Percentiles rank a stretch among this genome's conserved stretches.
These are phyloP conservation scores for Cryptomyrus ogoouensis DNA, from an alignment of 2,113 vertebrate genomes.

Conservation along the genomic window DNA sequence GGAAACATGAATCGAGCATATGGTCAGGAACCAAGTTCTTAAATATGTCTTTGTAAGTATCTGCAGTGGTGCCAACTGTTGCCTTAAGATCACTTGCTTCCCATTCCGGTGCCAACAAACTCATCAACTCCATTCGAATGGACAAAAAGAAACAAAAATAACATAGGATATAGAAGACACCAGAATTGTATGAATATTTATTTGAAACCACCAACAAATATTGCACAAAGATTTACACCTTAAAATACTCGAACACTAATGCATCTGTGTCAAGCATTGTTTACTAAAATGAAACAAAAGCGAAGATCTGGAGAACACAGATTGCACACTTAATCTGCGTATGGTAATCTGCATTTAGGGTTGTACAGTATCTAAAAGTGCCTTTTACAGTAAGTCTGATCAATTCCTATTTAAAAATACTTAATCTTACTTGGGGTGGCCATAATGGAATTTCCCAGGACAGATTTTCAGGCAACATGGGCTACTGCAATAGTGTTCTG, in stretches of 20 bases:
- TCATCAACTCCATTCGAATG: neutral
- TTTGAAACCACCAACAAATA: constrained; percentile 21
- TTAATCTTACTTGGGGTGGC: neutral
- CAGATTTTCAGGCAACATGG: neutral
- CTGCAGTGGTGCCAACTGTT: neutral
- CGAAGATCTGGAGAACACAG: neutral
- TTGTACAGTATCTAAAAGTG: neutral
- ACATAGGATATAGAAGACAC: neutral
- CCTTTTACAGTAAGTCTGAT: neutral
- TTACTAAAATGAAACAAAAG: constrained; percentile 17
- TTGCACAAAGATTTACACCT: constrained; percentile 24
- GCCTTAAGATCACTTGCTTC: neutral
- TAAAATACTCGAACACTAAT: constrained; percentile 14
- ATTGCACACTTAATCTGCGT: neutral
- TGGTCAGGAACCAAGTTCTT: neutral
- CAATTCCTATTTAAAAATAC: neutral
- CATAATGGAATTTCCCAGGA: neutral
- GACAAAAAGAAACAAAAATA: neutral
- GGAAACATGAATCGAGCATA: neutral
- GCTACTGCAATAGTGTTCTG: neutral
- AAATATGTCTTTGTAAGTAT: neutral
- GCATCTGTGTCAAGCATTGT: constrained; percentile 17
- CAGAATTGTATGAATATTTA: constrained; percentile 20
- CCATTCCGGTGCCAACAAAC: neutral
- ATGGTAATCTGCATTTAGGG: constrained; percentile 6